A percentile compares a stretch with the other conserved stretches of the same genome.
phyloP scores from a whole-genome alignment of 2,888 invertebrate species.

The Invenusta paracnida region DNA sequence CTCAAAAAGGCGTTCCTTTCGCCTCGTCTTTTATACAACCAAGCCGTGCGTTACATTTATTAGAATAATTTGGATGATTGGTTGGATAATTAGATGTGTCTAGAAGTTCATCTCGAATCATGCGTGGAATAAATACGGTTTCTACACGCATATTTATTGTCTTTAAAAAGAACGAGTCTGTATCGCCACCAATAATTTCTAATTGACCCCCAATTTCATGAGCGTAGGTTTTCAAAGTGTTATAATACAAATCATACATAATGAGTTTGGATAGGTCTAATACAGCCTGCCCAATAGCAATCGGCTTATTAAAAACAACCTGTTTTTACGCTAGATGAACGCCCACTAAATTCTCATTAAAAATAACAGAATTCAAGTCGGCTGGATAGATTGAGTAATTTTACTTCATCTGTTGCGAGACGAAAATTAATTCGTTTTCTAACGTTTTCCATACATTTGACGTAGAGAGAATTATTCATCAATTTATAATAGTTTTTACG shows the following conservation, averaged over 20 bases:
- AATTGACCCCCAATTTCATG: not conserved
- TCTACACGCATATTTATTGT: not conserved
- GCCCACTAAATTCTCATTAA: not conserved
- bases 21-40: slow-evolving; percentile 2
- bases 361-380: not conserved
- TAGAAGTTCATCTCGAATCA: not conserved
- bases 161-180: not conserved
- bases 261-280: not conserved
- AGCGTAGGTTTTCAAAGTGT: not conserved
- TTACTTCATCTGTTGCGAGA: not conserved
- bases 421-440: not conserved
- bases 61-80: not conserved
- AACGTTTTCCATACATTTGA: not conserved
- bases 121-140: not conserved
- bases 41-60: not conserved
- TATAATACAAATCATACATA: not conserved
- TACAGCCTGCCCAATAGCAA: not conserved
- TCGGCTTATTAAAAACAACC: not conserved
- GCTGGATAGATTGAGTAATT: not conserved
- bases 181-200: not conserved
- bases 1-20: not conserved
- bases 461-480: not conserved
- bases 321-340: not conserved
- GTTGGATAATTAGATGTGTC: not conserved
- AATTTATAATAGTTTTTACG: not conserved